phyloP scores from a whole-genome alignment of 2,797 vertebrate genomes.

The Anabas testudineus region DNA sequence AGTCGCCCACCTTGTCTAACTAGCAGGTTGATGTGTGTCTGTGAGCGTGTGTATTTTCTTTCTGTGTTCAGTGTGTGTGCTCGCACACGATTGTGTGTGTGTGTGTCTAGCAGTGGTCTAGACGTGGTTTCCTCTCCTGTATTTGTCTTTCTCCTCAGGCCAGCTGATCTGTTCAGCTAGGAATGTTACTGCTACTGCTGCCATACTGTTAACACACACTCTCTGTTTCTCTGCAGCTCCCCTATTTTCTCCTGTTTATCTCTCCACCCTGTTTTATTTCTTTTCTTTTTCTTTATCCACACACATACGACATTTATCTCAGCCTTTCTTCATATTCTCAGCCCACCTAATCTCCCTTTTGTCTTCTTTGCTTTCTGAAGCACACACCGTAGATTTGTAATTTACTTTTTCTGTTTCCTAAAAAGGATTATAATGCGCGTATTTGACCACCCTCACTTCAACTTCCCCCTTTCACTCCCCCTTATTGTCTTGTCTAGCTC shows the following conservation, averaged over 20 bases:
- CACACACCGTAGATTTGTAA: background rate
- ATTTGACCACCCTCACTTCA: conserved; percentile 11
- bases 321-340: conserved; percentile 3
- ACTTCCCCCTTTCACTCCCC: background rate
- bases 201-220: conserved; percentile 70
- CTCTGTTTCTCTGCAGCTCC: conserved; percentile 51
- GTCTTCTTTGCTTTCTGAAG: conserved; percentile 11
- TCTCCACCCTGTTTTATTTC: conserved; percentile 33
- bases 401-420: background rate
- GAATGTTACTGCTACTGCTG: conserved; percentile 81
- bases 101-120: conserved; percentile 73
- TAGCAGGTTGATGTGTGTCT: conserved; percentile 76
- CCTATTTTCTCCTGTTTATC: conserved; percentile 36
- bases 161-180: conserved; percentile 83
- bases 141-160: conserved; percentile 83
- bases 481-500: conserved; percentile 29
- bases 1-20: conserved; percentile 78
- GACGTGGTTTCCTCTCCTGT: conserved; percentile 83
- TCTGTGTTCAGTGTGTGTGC: conserved; percentile 31
- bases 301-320: conserved; percentile 33
- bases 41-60: conserved; percentile 52
- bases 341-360: conserved; percentile 10
- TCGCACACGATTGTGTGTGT: conserved; percentile 37
- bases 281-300: conserved; percentile 37
- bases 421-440: conserved; percentile 5